These are phyloP conservation scores for Resseliella maxima DNA, from an alignment of 2,888 invertebrate genomes.

Conservation along the genomic window DNA sequence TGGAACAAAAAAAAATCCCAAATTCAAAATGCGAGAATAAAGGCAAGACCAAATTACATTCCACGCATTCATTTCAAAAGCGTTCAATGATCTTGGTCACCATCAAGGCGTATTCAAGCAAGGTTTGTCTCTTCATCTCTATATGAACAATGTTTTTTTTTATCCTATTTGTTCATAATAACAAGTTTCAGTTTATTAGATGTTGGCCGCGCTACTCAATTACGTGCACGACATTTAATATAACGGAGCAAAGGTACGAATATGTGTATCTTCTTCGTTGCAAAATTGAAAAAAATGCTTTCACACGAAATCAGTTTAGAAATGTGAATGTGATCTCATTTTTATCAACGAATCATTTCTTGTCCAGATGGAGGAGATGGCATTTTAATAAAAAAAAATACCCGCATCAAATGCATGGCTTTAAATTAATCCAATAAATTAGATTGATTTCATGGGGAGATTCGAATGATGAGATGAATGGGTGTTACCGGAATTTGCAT, in stretches of 20 bases:
- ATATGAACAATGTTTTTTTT: background rate
- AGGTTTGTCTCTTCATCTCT: background rate
- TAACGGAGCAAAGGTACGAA: constrained; percentile 5
- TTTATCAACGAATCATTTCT: background rate
- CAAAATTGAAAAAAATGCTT: background rate
- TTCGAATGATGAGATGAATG: background rate
- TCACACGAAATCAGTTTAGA: background rate
- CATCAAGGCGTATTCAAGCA: background rate
- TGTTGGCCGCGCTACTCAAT: constrained; percentile 24
- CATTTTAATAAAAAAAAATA: background rate
- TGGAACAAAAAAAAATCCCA: too few species aligned
- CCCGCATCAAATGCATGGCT: background rate
- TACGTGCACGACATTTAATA: background rate
- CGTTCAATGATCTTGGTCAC: background rate
- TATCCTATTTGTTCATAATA: background rate
- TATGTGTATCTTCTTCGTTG: background rate
- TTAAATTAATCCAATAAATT: background rate
- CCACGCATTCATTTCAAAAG: constrained; percentile 2
- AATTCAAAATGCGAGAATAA: background rate
- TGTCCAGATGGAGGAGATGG: background rate
- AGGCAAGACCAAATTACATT: background rate
- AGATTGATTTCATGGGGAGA: background rate
- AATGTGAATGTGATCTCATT: constrained; percentile 38
- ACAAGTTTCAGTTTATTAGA: constrained; percentile 5
- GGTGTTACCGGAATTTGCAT: constrained; percentile 26